A percentile compares a stretch with the other conserved stretches of the same genome.
phyloP scores from a whole-genome alignment of 2,797 vertebrate species.

The Hylomyscus alleni region DNA sequence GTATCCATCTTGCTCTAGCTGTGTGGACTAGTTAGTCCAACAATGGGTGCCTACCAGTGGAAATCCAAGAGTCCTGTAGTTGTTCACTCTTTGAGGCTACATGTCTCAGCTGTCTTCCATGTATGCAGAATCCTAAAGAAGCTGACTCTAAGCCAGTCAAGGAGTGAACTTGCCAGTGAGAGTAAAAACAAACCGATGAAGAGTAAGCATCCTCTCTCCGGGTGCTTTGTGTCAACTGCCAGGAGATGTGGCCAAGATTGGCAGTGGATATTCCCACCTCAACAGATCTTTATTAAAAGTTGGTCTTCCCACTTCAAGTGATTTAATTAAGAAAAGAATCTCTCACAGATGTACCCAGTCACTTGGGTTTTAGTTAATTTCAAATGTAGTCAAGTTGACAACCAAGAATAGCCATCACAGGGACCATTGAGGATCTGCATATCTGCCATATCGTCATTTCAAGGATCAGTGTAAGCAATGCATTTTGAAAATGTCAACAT shows the following conservation, averaged over 20 bases:
- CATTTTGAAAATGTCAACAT: neutral
- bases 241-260: neutral
- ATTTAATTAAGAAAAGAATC: neutral
- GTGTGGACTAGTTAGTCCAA: neutral
- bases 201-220: neutral
- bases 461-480: neutral
- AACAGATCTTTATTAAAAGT: neutral
- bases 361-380: neutral
- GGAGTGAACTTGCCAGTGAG: neutral
- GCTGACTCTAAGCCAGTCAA: neutral
- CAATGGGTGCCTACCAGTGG: neutral
- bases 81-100: neutral
- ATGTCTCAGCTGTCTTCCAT: neutral
- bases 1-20: neutral
- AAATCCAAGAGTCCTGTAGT: neutral
- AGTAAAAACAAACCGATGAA: neutral
- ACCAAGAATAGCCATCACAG: neutral
- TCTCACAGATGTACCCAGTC: neutral
- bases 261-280: neutral
- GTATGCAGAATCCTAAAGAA: neutral
- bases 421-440: neutral
- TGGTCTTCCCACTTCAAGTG: neutral
- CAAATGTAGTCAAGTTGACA: neutral
- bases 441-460: neutral
- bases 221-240: neutral